These are phyloP conservation scores for Olivierus martensii DNA, from an alignment of 1,140 invertebrate genomes.

Conservation along the genomic window DNA sequence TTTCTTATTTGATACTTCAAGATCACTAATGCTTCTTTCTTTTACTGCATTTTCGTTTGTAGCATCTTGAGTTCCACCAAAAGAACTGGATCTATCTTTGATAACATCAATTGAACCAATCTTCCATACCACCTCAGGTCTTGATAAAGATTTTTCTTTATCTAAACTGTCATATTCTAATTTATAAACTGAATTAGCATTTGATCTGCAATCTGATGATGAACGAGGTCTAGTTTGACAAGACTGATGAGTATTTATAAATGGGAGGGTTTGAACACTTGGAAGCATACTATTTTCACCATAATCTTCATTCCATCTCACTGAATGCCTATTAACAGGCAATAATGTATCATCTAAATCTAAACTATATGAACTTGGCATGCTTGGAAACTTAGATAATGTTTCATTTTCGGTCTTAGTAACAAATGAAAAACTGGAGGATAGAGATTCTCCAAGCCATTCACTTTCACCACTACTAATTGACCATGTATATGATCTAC, in stretches of 20 bases:
- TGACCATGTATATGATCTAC: conserved; percentile 12
- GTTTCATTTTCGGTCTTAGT: background rate
- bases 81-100: background rate
- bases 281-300: no score
- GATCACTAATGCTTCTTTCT: background rate
- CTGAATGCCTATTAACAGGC: background rate
- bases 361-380: background rate
- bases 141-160: no score
- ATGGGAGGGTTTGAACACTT: no score
- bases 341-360: background rate
- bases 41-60: conserved; percentile 3
- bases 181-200: background rate
- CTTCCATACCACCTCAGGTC: no score
- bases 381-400: conserved; percentile 2
- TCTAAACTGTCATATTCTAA: background rate
- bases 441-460: conserved; percentile 3
- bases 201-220: conserved; percentile 13
- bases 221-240: conserved; percentile 10
- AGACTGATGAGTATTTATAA: no score
- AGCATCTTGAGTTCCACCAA: background rate
- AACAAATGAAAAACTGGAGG: conserved; percentile 10
- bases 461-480: conserved; percentile 11
- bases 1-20: background rate
- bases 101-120: background rate
- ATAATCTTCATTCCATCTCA: no score